These are phyloP conservation scores for Cotesia glomerata DNA, from an alignment of 1,140 invertebrate species.

Conservation along the genomic window DNA sequence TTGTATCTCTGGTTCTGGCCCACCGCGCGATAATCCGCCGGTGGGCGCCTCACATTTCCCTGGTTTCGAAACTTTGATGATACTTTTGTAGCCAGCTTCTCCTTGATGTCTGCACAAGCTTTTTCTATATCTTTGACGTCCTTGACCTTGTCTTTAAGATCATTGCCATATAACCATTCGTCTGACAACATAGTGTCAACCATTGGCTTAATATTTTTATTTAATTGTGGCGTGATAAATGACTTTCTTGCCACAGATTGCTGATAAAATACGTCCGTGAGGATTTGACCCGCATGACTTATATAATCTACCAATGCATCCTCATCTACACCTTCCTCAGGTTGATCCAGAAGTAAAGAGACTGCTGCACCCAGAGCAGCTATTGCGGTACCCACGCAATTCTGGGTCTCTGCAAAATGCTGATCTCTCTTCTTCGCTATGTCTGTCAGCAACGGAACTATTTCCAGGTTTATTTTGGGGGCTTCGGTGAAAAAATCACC, in stretches of 20 bases:
- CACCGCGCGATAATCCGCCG: slow-evolving; percentile 16
- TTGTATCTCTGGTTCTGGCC: slow-evolving; percentile 9
- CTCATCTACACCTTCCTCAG: slow-evolving; percentile 21
- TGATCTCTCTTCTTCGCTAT: slow-evolving; percentile 30
- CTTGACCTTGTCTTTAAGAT: slow-evolving; percentile 26
- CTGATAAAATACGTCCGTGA: slow-evolving; percentile 36
- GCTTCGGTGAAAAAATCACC: slow-evolving; percentile 30
- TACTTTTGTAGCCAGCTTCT: slow-evolving; percentile 12
- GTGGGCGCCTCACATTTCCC: slow-evolving; percentile 30
- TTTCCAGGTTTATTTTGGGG: slow-evolving; percentile 28
- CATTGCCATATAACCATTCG: slow-evolving; percentile 39
- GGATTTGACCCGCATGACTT: slow-evolving; percentile 30
- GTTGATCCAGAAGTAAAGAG: slow-evolving; percentile 26
- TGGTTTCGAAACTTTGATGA: background rate
- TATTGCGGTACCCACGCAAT: slow-evolving; percentile 30
- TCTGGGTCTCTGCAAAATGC: slow-evolving; percentile 30
- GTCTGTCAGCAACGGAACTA: slow-evolving; percentile 17
- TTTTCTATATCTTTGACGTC: slow-evolving; percentile 29
- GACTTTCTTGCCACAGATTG: slow-evolving; percentile 33
- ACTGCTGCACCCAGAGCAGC: slow-evolving; percentile 23
- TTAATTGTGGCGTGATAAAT: slow-evolving; percentile 26
- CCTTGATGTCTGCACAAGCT: slow-evolving; percentile 27
- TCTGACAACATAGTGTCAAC: slow-evolving; percentile 41
- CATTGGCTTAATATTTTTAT: slow-evolving; percentile 37
- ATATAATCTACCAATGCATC: slow-evolving; percentile 28